Evolutionary conservation across 30 jellyfish, hydroid and myxozoan genomes (phyloP).

Genomic region (Aurelia coerulea): DNA sequence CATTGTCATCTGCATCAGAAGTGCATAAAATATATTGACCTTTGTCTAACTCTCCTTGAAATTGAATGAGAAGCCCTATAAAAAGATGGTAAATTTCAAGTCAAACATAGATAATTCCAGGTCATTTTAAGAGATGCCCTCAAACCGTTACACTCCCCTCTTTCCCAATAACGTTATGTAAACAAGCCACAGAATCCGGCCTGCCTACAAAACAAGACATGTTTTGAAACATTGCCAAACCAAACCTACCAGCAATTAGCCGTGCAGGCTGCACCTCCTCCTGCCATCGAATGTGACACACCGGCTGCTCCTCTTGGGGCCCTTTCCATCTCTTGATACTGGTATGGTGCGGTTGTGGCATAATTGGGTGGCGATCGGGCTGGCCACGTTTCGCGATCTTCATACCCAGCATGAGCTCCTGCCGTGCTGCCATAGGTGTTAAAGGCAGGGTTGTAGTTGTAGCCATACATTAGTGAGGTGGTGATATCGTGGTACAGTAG

Average conservation of each 20-base stretch:
- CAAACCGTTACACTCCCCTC: background rate
- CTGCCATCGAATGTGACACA: slow-evolving; percentile 29
- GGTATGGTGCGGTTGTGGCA: slow-evolving; percentile 59
- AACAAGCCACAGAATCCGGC: slow-evolving; percentile 3
- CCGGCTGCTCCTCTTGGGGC: slow-evolving; percentile 74
- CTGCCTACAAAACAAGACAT: background rate
- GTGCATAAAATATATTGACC: too few species aligned
- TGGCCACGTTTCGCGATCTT: slow-evolving; percentile 61
- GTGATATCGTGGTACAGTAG: background rate
- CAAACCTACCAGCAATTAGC: slow-evolving; percentile 63
- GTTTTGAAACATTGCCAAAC: slow-evolving; percentile 19
- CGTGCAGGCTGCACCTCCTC: slow-evolving; percentile 35
- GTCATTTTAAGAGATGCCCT: too few species aligned
- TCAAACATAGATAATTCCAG: too few species aligned
- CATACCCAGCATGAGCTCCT: slow-evolving; percentile 52
- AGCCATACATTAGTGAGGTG: slow-evolving; percentile 55
- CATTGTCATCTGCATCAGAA: too few species aligned
- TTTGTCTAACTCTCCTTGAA: too few species aligned
- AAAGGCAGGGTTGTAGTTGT: slow-evolving; percentile 51
- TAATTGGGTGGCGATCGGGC: slow-evolving; percentile 71
- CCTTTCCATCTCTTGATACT: slow-evolving; percentile 55
- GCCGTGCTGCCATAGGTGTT: slow-evolving; percentile 25
- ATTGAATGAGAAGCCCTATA: too few species aligned
- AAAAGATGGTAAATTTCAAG: too few species aligned
- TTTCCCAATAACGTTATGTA: background rate